phyloP scores from a whole-genome alignment of 2,888 invertebrate genomes.

The Trisateles emortualis region DNA sequence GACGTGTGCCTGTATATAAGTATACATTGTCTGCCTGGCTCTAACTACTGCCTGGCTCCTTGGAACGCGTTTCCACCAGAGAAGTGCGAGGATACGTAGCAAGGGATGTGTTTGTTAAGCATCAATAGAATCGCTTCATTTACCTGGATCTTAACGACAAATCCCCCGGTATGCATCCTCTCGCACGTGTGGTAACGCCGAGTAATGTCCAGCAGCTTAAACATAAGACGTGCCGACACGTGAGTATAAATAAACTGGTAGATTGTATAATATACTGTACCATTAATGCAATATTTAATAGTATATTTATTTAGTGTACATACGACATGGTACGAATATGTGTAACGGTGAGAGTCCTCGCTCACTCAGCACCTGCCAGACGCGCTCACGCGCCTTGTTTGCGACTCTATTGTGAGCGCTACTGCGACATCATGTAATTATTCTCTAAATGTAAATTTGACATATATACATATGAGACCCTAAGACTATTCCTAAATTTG shows the following conservation, averaged over 20 bases:
- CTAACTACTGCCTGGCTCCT: background rate
- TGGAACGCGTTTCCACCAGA: too few relatives aligned
- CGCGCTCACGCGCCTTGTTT: slow-evolving; percentile 8
- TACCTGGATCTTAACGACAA: too few relatives aligned
- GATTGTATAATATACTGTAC: slow-evolving; percentile 24
- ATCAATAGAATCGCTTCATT: too few relatives aligned
- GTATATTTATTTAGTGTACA: slow-evolving; percentile 36
- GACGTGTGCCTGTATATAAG: background rate
- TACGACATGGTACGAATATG: background rate
- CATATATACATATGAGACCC: slow-evolving; percentile 16
- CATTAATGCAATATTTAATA: slow-evolving; percentile 42
- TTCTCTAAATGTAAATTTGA: slow-evolving; percentile 9
- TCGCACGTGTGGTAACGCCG: too few relatives aligned
- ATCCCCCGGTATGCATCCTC: too few relatives aligned
- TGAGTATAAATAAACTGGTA: slow-evolving; percentile 8
- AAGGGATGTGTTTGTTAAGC: too few relatives aligned
- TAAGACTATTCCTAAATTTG: slow-evolving; percentile 15
- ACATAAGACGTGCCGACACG: background rate
- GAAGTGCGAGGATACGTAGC: too few relatives aligned
- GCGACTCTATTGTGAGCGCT: slow-evolving; percentile 1
- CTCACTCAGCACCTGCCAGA: slow-evolving; percentile 1
- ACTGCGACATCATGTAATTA: slow-evolving; percentile 10
- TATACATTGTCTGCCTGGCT: too few relatives aligned
- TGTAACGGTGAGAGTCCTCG: background rate
- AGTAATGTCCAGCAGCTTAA: slow-evolving; percentile 5